Percentiles rank a stretch among this genome's conserved stretches.
phyloP scores from a whole-genome alignment of 1,140 invertebrate genomes.

The Sycophaga agraensis region DNA sequence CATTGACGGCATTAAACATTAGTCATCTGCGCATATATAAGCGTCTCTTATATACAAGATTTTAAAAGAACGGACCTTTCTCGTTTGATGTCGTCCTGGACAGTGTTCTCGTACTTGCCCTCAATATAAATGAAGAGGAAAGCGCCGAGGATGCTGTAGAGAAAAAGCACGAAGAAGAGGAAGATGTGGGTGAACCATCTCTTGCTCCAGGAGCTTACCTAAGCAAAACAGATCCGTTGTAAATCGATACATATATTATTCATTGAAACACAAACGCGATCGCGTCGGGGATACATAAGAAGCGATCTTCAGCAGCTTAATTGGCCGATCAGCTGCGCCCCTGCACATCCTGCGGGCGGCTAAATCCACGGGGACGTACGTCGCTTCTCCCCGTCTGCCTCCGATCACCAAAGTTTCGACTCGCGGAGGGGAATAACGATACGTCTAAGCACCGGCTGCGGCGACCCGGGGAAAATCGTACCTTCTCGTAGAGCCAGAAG shows the following conservation, averaged over 20 bases:
- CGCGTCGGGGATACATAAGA: not conserved
- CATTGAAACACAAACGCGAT: no score
- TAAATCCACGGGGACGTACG: no score
- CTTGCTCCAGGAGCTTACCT: conserved; percentile 72
- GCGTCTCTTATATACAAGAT: no score
- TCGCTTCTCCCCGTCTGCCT: no score
- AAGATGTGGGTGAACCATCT: conserved; percentile 89
- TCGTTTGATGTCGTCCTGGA: conserved; percentile 57
- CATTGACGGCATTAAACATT: no score
- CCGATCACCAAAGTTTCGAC: not conserved
- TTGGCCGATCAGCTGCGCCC: not conserved
- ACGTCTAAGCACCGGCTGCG: no score
- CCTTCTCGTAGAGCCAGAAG: conserved; percentile 76
- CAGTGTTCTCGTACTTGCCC: conserved; percentile 62
- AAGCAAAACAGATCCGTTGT: conserved; percentile 12
- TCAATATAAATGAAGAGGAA: conserved; percentile 75
- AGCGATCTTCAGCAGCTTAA: not conserved
- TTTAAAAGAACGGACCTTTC: conserved; percentile 43
- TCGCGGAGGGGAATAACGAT: not conserved
- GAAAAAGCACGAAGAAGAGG: conserved; percentile 71
- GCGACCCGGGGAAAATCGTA: no score
- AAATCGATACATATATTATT: not conserved
- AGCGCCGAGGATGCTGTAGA: conserved; percentile 79
- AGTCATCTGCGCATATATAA: no score
- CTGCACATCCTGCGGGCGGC: no score